phyloP scores from a whole-genome alignment of 2,113 vertebrate genomes.

The Microtus pennsylvanicus region DNA sequence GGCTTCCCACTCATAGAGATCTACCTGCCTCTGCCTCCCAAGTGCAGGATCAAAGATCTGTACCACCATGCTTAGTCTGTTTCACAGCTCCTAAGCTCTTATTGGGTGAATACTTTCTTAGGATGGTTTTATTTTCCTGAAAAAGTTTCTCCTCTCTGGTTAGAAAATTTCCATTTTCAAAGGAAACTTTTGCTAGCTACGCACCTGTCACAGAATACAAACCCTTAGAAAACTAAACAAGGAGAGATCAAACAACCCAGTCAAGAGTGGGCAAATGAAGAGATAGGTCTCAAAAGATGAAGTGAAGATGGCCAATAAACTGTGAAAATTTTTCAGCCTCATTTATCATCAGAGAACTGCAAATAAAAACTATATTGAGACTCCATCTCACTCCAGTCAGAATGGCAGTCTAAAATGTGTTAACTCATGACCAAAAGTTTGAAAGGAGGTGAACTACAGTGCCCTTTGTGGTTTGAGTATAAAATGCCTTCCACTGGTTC shows the following conservation, averaged over 20 bases:
- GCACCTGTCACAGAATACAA: background rate
- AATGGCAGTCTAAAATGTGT: background rate
- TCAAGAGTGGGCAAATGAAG: background rate
- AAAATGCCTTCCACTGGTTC: no score
- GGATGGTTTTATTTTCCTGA: background rate
- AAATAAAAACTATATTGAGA: background rate
- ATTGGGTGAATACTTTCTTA: background rate
- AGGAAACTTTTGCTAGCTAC: background rate
- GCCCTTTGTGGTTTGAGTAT: background rate
- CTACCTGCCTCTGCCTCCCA: background rate
- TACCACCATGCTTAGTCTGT: no score
- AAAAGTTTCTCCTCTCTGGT: background rate
- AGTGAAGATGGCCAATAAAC: background rate
- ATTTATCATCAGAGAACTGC: background rate
- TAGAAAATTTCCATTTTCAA: slow-evolving; percentile 19
- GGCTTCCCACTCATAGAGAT: background rate
- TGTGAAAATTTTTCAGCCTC: no score
- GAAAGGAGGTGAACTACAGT: no score
- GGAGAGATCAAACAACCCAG: background rate
- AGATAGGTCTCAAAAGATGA: background rate
- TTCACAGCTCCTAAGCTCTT: background rate
- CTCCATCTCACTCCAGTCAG: background rate
- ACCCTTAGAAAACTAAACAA: background rate
- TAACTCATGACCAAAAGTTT: no score
- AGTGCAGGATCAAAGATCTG: background rate